Conservation (phyloP, 1,140 invertebrate species). For the Pararge aegeria region DNA sequence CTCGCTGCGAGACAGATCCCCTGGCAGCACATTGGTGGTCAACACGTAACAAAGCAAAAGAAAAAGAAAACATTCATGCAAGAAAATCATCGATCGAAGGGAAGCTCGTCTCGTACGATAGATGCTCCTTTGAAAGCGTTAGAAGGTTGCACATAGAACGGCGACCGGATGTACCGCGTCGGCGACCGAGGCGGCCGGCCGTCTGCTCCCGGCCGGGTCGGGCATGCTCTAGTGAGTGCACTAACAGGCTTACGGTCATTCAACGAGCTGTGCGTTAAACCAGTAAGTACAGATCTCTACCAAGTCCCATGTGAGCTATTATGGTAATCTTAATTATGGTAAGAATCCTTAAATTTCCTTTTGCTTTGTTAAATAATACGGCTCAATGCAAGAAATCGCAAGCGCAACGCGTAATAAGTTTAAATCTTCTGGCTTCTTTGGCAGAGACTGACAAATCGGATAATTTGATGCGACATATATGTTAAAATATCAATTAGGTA, state of each 20-base stretch:
- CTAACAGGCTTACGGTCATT: conserved; percentile 76
- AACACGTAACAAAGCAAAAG: conserved; percentile 79
- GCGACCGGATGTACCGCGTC: conserved; percentile 40
- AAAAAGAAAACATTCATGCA: conserved; percentile 77
- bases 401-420: conserved; percentile 43
- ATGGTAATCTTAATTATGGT: conserved; percentile 41
- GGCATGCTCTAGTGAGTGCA: conserved; percentile 72
- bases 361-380: conserved; percentile 74
- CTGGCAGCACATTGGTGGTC: conserved; percentile 68
- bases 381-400: conserved; percentile 72
- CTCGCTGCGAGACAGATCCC: conserved; percentile 48
- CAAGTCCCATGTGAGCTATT: conserved; percentile 63
- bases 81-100: conserved; percentile 52
- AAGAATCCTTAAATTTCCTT: conserved; percentile 64
- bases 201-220: conserved; percentile 22
- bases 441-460: conserved; percentile 1
- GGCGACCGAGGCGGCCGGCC: conserved; percentile 36
- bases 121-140: conserved; percentile 56
- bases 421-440: conserved; percentile 12
- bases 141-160: conserved; percentile 52
- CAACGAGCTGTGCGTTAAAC: conserved; percentile 74
- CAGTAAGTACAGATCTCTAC: conserved; percentile 66
- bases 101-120: conserved; percentile 55
- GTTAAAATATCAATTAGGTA: neutral
- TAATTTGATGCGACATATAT: conserved; percentile 6